Percentiles rank a stretch among this genome's conserved stretches.
Evolutionary conservation across 2,888 invertebrate species (phyloP).

Genomic region (Apocheima hispidaria): DNA sequence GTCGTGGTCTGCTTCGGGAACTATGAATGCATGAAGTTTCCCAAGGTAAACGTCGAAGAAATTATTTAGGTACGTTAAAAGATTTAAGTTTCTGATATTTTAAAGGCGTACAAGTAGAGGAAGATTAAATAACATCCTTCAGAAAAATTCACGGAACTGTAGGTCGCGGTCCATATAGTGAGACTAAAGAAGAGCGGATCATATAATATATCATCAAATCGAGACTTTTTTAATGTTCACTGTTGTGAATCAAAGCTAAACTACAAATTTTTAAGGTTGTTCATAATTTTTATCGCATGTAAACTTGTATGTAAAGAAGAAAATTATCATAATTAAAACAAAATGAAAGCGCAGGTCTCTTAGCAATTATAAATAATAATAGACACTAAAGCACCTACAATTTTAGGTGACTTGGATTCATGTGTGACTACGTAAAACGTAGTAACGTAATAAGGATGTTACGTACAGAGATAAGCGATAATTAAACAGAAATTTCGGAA

Average conservation of each 20-base stretch:
- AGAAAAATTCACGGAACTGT: no score
- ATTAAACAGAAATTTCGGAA: background rate
- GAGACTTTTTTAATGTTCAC: background rate
- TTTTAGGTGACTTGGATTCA: constrained; percentile 2
- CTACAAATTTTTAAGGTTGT: constrained; percentile 1
- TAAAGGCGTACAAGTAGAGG: background rate
- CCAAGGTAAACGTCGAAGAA: constrained; percentile 62
- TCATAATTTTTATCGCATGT: constrained; percentile 6
- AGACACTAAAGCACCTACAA: background rate
- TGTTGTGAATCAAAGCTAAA: constrained; percentile 1
- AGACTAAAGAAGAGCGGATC: background rate
- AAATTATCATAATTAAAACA: constrained; percentile 37
- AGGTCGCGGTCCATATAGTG: no score
- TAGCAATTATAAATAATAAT: constrained; percentile 16
- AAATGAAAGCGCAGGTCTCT: constrained; percentile 15
- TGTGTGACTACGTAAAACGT: background rate
- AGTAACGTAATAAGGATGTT: constrained; percentile 11
- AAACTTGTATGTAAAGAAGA: constrained; percentile 17
- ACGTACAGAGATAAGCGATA: constrained; percentile 1
- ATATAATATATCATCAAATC: background rate
- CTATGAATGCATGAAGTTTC: constrained; percentile 80
- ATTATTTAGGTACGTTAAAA: background rate
- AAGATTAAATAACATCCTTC: no score
- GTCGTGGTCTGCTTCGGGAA: constrained; percentile 84
- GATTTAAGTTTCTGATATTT: background rate